These are phyloP conservation scores for Colletes gigas DNA, from an alignment of 1,140 invertebrate species.

Conservation along the genomic window DNA sequence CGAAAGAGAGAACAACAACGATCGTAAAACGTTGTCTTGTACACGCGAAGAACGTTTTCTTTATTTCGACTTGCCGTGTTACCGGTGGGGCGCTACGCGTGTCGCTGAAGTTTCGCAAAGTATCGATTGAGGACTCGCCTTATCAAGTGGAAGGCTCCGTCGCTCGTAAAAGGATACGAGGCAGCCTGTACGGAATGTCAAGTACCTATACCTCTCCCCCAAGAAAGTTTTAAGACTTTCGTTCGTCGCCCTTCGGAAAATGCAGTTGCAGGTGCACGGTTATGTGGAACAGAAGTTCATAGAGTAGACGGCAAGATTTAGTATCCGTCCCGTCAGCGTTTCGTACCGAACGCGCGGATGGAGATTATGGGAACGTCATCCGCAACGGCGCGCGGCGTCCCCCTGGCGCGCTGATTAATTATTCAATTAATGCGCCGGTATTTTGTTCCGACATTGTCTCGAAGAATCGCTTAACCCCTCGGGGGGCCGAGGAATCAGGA, in stretches of 20 bases:
- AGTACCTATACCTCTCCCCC: constrained; percentile 21
- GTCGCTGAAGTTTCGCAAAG: constrained; percentile 43
- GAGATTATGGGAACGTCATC: constrained; percentile 32
- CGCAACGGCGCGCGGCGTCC: constrained; percentile 2
- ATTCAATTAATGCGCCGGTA: constrained; percentile 33
- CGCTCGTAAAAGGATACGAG: constrained; percentile 65
- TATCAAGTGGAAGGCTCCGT: constrained; percentile 51
- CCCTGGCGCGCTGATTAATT: constrained; percentile 30
- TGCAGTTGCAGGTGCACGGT: constrained; percentile 29
- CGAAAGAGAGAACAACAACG: too few species aligned
- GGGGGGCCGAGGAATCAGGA: too few species aligned
- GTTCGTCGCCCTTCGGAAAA: constrained; percentile 25
- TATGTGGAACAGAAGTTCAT: constrained; percentile 26
- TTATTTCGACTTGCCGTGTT: not conserved
- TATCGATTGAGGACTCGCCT: constrained; percentile 64
- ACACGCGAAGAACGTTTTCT: not conserved
- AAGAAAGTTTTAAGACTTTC: constrained; percentile 49
- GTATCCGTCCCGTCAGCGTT: constrained; percentile 32
- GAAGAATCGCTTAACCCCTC: not conserved
- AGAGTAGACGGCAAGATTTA: constrained; percentile 32
- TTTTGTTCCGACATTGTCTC: not conserved
- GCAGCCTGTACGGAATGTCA: constrained; percentile 54
- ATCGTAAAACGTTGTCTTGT: not conserved
- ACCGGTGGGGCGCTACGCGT: constrained; percentile 36
- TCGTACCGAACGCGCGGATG: constrained; percentile 4